These are phyloP conservation scores for Cheilosia urbana DNA, from an alignment of 2,888 invertebrate species.

Conservation along the genomic window DNA sequence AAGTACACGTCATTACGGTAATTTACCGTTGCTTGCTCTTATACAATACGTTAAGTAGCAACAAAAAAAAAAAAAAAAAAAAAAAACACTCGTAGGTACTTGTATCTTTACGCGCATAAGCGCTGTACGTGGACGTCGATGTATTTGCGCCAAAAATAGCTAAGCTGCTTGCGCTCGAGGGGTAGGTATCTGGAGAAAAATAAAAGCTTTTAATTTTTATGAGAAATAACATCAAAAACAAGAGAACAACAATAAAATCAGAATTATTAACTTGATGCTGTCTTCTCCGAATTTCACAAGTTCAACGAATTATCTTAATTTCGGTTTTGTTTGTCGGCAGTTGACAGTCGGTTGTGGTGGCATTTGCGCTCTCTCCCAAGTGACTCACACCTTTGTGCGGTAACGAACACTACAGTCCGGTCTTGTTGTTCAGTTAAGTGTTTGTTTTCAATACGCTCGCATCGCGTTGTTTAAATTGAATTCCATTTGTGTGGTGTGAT, in stretches of 20 bases:
- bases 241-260: slow-evolving; percentile 28
- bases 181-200: slow-evolving; percentile 20
- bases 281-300: slow-evolving; percentile 56
- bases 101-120: slow-evolving; percentile 6
- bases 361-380: slow-evolving; percentile 6
- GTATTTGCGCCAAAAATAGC: slow-evolving; percentile 43
- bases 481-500: background rate
- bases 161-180: background rate
- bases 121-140: background rate
- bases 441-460: slow-evolving; percentile 22
- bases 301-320: slow-evolving; percentile 61
- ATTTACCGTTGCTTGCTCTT: too few relatives aligned
- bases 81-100: background rate
- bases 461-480: slow-evolving; percentile 2
- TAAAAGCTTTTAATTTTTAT: slow-evolving; percentile 24
- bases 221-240: slow-evolving; percentile 11
- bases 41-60: background rate
- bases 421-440: slow-evolving; percentile 10
- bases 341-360: background rate
- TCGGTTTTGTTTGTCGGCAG: slow-evolving; percentile 3
- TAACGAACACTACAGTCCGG: slow-evolving; percentile 7
- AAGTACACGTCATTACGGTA: too few relatives aligned
- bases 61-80: background rate
- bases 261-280: slow-evolving; percentile 5
- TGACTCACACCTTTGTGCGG: slow-evolving; percentile 54